phyloP scores from a whole-genome alignment of 2,113 vertebrate genomes.

The Tragulus kanchil region DNA sequence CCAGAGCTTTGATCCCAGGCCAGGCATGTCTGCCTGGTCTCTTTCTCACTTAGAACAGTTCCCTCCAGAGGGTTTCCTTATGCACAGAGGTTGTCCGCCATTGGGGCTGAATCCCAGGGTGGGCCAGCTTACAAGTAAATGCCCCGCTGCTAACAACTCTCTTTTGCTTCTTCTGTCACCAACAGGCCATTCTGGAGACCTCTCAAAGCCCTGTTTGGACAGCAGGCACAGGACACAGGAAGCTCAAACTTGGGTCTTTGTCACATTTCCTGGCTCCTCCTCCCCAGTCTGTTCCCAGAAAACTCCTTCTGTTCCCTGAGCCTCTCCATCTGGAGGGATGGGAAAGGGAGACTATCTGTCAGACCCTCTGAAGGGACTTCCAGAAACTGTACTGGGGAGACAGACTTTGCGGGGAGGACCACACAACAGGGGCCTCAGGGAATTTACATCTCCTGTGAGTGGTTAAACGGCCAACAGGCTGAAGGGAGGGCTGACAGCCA shows the following conservation, averaged over 20 bases:
- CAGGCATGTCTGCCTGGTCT: conserved; percentile 61
- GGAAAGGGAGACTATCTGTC: conserved; percentile 71
- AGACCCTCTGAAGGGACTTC: conserved; percentile 72
- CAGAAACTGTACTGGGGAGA: conserved; percentile 61
- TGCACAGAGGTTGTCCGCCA: conserved; percentile 9
- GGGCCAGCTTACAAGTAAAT: neutral
- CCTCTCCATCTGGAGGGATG: conserved; percentile 75
- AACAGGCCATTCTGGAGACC: neutral
- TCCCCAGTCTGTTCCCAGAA: conserved; percentile 67
- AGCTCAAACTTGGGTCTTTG: conserved; percentile 25
- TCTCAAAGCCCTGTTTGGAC: neutral
- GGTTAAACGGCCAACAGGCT: conserved; percentile 51
- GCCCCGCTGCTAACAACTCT: neutral
- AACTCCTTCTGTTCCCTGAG: conserved; percentile 76
- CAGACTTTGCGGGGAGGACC: conserved; percentile 77
- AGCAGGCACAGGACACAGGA: neutral
- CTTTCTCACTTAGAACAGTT: conserved; percentile 57
- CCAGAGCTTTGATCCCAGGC: conserved; percentile 59
- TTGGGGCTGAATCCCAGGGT: neutral
- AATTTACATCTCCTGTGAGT: conserved; percentile 75
- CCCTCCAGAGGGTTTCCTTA: conserved; percentile 60
- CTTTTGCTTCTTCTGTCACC: neutral
- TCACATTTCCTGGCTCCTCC: conserved; percentile 60
- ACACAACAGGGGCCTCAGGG: conserved; percentile 72
- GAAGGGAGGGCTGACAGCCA: neutral